A percentile compares a stretch with the other conserved stretches of the same genome.
phyloP scores from a whole-genome alignment of 1,140 invertebrate species.

The Oreohelix idahoensis region DNA sequence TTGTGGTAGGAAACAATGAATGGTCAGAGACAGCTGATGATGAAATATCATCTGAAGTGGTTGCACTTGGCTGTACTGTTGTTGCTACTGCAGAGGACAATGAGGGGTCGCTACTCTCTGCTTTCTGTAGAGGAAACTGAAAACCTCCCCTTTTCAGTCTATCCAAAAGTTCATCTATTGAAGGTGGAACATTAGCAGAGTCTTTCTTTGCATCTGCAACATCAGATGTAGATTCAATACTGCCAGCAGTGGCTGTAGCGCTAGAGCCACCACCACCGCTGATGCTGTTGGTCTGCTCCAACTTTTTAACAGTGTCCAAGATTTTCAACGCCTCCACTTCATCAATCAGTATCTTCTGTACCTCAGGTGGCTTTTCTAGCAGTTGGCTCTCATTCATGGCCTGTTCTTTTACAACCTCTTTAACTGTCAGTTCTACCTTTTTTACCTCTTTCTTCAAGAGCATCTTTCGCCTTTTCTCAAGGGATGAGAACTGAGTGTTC shows the following conservation, averaged over 20 bases:
- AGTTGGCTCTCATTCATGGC: not conserved
- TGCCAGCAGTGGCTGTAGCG: not conserved
- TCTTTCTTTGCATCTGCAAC: not conserved
- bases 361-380: constrained; percentile 35
- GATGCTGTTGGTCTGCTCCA: not conserved
- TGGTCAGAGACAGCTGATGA: not conserved
- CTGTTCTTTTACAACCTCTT: not conserved
- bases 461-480: constrained; percentile 40
- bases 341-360: constrained; percentile 41
- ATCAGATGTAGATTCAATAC: not conserved
- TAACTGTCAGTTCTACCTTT: not conserved
- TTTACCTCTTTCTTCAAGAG: constrained; percentile 42
- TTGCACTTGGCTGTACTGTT: not conserved
- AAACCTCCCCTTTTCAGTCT: constrained; percentile 39
- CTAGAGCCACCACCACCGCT: not conserved
- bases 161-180: constrained; percentile 27
- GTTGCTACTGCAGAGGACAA: not conserved
- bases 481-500: constrained; percentile 42
- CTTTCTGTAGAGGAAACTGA: constrained; percentile 16
- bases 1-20: not conserved
- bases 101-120: not conserved
- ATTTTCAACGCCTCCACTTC: constrained; percentile 33
- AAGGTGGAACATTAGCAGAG: not conserved
- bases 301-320: constrained; percentile 33
- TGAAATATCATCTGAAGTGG: not conserved